Evolutionary conservation across 2,113 vertebrate genomes (phyloP).

Genomic region (Ptilorrhoa leucosticta): DNA sequence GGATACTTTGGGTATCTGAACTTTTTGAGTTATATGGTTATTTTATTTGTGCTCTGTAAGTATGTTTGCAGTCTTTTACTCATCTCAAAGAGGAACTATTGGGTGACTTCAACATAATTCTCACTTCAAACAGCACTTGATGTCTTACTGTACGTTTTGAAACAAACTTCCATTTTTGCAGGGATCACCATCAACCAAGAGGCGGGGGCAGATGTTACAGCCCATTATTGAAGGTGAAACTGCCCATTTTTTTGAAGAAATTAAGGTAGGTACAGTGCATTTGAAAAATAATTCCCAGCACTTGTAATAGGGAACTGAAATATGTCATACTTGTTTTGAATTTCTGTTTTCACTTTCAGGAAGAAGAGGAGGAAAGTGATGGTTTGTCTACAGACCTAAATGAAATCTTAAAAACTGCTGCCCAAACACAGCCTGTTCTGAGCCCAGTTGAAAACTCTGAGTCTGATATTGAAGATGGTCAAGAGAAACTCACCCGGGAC

Average conservation of each 20-base stretch:
- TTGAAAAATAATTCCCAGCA: background rate
- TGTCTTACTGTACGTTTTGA: background rate
- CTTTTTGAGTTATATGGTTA: background rate
- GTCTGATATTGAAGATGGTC: conserved; percentile 81
- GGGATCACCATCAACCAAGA: conserved; percentile 94
- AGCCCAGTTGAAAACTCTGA: conserved; percentile 75
- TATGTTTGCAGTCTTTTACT: background rate
- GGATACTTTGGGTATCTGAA: background rate
- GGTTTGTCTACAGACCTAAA: conserved; percentile 79
- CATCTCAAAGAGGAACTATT: background rate
- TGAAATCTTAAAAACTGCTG: conserved; percentile 80
- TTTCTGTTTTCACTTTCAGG: conserved; percentile 45
- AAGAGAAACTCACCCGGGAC: conserved; percentile 87
- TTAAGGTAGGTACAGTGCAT: conserved; percentile 76
- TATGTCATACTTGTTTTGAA: background rate
- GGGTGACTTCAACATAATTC: background rate
- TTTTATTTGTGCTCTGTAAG: background rate
- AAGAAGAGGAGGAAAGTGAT: conserved; percentile 82
- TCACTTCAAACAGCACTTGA: background rate
- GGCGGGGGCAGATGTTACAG: conserved; percentile 88
- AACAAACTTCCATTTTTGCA: conserved; percentile 26
- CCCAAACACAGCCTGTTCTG: conserved; percentile 61
- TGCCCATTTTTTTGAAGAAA: conserved; percentile 96
- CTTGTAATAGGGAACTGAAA: background rate
- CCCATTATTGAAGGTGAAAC: conserved; percentile 98